Base-by-base conservation (phyloP, 2,113 vertebrate species). In the Oncorhynchus kisutch region DNA sequence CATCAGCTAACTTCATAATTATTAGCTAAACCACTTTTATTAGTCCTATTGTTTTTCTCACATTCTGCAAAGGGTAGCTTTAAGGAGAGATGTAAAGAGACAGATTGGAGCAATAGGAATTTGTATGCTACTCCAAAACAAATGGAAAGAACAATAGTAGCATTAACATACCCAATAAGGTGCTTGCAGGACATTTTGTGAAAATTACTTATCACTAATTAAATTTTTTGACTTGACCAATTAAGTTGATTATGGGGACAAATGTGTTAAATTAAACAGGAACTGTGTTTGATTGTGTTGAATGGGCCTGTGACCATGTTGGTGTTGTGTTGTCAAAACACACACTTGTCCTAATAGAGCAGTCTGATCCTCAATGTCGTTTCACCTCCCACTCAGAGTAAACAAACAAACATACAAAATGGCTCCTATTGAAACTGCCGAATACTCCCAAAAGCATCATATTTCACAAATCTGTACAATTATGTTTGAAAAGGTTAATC, bases 71-170 rank as follows among this genome's bases (percentile, higher is more conserved):
- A 83, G 83, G 80, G 79, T 80, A 82, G 79, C 70, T 72, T 59
- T 20, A 69, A 71, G 67, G 31, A 3, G 59, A 45, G 79, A 78
- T 88, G 82, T 88, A 84, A 87, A 86, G 85, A 85, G 81, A 87
- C 80, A 82, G 81, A 81, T 79, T 76, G 66, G 80, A 85, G 85
- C 88, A 81, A 87, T 80, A 5, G 88, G 88, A 82, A 72, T 72
- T 79, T 87, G 89, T 90, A 89, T 87, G 89, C 84, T 76, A 89
- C 88, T 84, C 70, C 1, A 72, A 85, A 85, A 91, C 89, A 88
- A 90, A 86, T 79, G 76, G 70, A 7, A 0, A 78, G 75, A 16
- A 86, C 86, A 89, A 90, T 84, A 45, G 87, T 86, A 76, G 81
- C 48, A 13, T 76, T 20, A 80, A 82, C 27, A 59, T 86, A 85